These are phyloP conservation scores for Berghia stephanieae DNA, from an alignment of 1,140 invertebrate genomes.

Conservation along the genomic window DNA sequence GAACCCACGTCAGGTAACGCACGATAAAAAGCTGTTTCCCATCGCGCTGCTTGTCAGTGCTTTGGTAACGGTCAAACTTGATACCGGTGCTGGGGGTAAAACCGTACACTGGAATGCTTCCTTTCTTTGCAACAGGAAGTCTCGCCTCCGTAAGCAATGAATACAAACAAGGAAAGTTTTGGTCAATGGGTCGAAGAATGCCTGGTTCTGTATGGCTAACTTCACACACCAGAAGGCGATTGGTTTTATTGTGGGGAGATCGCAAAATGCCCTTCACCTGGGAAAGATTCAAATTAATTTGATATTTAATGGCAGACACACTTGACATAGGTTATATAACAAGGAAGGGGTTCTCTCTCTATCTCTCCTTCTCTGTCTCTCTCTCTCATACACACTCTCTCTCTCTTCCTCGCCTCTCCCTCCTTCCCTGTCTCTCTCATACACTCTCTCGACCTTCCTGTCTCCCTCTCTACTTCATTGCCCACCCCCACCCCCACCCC, in stretches of 20 bases:
- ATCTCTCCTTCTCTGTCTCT: neutral
- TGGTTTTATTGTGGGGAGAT: constrained; percentile 42
- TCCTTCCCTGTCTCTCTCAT: no score
- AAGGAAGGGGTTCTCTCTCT: no score
- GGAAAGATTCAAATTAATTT: neutral
- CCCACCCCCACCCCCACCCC: neutral
- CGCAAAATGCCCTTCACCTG: constrained; percentile 57
- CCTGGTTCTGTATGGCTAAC: constrained; percentile 49
- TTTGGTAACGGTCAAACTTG: constrained; percentile 47
- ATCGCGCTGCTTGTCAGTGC: constrained; percentile 39
- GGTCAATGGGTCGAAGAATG: constrained; percentile 59
- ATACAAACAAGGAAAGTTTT: constrained; percentile 50
- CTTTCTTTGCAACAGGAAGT: constrained; percentile 36
- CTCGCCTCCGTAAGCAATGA: neutral
- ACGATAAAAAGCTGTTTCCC: constrained; percentile 56
- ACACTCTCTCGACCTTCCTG: no score
- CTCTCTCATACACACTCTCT: no score
- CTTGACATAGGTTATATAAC: no score
- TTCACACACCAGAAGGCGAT: constrained; percentile 55
- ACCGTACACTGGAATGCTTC: constrained; percentile 52
- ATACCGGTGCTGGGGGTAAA: constrained; percentile 45
- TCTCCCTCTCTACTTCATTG: no score
- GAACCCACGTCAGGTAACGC: constrained; percentile 57
- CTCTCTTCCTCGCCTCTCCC: no score
- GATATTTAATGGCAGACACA: no score